Conservation (phyloP, 2,113 vertebrate genomes). For the Callipepla squamata region DNA sequence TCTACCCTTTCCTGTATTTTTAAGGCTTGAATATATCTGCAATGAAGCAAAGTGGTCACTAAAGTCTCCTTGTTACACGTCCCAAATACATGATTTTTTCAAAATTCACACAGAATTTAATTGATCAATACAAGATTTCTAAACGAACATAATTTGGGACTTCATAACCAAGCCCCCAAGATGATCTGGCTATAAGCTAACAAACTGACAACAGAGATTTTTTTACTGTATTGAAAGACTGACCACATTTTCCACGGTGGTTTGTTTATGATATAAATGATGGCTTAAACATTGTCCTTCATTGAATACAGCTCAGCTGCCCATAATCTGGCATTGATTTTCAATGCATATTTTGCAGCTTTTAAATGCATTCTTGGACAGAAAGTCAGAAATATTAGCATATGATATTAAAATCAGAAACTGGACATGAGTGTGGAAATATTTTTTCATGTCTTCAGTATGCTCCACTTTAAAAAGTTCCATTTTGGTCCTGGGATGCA, state of each 20-base stretch:
- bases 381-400: background rate
- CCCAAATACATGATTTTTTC: background rate
- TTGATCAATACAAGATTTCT: background rate
- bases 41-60: background rate
- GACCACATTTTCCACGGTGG: background rate
- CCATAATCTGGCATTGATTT: conserved; percentile 43
- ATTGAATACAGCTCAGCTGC: background rate
- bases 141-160: background rate
- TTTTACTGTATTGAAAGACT: background rate
- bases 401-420: conserved; percentile 24
- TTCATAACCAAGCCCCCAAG: background rate
- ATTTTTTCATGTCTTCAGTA: conserved; percentile 1
- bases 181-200: background rate
- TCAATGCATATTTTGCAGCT: conserved; percentile 26
- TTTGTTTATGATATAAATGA: conserved; percentile 23
- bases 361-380: conserved; percentile 34
- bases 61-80: background rate
- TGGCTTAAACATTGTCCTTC: background rate
- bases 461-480: background rate
- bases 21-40: background rate
- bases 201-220: background rate
- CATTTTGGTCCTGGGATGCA: background rate
- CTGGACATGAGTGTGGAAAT: background rate
- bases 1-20: background rate
- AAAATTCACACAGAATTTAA: background rate